Base-by-base conservation (phyloP, 2,888 invertebrate genomes). In the Acleris sparsana region DNA sequence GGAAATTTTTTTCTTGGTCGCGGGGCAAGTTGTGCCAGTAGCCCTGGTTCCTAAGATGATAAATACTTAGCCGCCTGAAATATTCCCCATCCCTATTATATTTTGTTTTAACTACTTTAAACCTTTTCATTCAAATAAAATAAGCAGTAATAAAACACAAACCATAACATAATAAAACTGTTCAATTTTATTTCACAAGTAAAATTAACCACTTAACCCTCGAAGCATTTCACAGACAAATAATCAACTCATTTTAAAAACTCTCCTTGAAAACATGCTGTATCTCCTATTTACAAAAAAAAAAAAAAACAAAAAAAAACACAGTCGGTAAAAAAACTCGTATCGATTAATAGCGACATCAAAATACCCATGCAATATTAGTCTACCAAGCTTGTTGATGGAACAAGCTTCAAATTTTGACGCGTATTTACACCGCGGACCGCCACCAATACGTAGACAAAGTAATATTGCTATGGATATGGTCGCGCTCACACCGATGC, bases 281-380 rank as follows among this genome's bases (percentile, higher is more conserved):
- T 13, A 43, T 16, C 16, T 43, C 4, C 16, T 1, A 16, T 43
- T 43, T 16, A 16, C 5, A 16, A 16, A 16, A 43, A 16, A 11
- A 43, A n/a, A 44, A 1, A 4, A n/a, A 44, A 44, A n/a, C 1
- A 6, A 9, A 33, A 6, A 17, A 39, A 39, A n/a, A n/a, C n/a
- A 62, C 56, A 62, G 56, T 57, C 29, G 55, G 53, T 62, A 61
- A 62, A 62, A 66, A 68, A 68, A 61, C 68, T 68, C 62, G 59
- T 63, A 63, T 63, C 53, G 29, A 67, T 55, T 48, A 55, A 64
- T 55, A 53, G 53, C 64, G 56, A 55, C 55, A 58, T 62, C 68
- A 65, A 68, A 72, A 85, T 88, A 88, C 86, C 90, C 91, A 91
- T 92, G 92, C 92, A 91, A 92, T 89, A 91, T 90, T 89, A 89